phyloP scores from a whole-genome alignment of 1,140 invertebrate genomes.

The Leptonema lineaticorne region DNA sequence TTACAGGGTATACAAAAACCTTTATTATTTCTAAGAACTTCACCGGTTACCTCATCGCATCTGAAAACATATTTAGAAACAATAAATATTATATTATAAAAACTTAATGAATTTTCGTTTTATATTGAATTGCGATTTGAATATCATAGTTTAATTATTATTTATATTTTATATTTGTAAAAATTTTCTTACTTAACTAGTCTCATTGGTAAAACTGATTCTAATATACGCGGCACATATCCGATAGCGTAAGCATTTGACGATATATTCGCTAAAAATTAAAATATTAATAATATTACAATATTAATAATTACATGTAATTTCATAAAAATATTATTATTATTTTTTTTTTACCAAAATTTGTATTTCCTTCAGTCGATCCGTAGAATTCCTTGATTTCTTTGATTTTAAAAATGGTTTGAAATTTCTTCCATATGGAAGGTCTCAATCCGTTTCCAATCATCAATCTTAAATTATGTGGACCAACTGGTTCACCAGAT shows the following conservation, averaged over 20 bases:
- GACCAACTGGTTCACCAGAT: slow-evolving; percentile 64
- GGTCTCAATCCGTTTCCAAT: slow-evolving; percentile 92
- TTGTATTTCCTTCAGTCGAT: slow-evolving; percentile 94
- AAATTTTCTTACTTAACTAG: slow-evolving; percentile 71
- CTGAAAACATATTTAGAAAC: too few species aligned
- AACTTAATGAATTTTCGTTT: too few species aligned
- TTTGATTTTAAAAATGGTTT: slow-evolving; percentile 77
- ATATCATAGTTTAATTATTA: too few species aligned
- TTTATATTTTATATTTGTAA: too few species aligned
- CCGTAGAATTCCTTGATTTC: slow-evolving; percentile 92
- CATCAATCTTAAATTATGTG: slow-evolving; percentile 81
- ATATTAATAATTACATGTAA: too few species aligned
- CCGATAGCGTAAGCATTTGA: slow-evolving; percentile 86
- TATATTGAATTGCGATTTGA: neutral
- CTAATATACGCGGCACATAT: slow-evolving; percentile 74
- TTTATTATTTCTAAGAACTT: slow-evolving; percentile 69
- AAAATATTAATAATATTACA: too few species aligned
- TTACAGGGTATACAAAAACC: slow-evolving; percentile 82
- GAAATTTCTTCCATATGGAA: slow-evolving; percentile 91
- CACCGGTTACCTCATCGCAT: slow-evolving; percentile 79
- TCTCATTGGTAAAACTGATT: slow-evolving; percentile 66
- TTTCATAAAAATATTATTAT: too few species aligned
- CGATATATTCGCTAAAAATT: slow-evolving; percentile 81
- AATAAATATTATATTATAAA: too few species aligned
- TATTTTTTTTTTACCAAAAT: slow-evolving; percentile 70